These are phyloP conservation scores for Acholoe squamosa DNA, from an alignment of 2,888 invertebrate genomes.

Conservation along the genomic window DNA sequence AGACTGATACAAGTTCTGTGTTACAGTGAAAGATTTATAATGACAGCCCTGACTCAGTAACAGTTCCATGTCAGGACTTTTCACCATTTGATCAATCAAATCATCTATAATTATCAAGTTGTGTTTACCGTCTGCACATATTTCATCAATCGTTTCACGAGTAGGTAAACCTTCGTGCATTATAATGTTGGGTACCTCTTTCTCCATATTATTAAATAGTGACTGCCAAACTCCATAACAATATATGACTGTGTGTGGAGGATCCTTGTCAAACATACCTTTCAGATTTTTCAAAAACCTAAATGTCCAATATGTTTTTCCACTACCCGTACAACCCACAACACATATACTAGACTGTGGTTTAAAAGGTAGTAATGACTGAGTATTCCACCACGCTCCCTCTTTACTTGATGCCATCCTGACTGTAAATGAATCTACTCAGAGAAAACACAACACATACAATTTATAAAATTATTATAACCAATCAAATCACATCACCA, in stretches of 20 bases:
- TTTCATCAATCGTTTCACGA: background rate
- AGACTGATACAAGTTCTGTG: background rate
- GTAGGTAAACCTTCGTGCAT: background rate
- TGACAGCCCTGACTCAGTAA: background rate
- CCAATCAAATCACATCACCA: too few species aligned
- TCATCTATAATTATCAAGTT: conserved; percentile 23
- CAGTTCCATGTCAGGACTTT: background rate
- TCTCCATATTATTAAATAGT: background rate
- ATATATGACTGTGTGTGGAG: background rate
- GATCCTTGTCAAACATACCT: background rate
- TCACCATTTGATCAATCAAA: background rate
- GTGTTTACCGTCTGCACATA: background rate
- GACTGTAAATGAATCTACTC: too few species aligned
- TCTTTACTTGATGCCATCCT: too few species aligned
- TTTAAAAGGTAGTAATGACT: conserved; percentile 1
- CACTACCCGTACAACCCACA: background rate
- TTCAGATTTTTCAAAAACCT: background rate
- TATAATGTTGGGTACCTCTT: background rate
- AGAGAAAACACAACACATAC: too few species aligned
- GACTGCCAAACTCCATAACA: conserved; percentile 26
- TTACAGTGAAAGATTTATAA: background rate
- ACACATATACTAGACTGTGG: background rate
- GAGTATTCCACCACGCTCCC: background rate
- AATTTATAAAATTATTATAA: too few species aligned
- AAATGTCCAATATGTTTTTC: conserved; percentile 5